phyloP scores from a whole-genome alignment of 2,888 invertebrate species.

The Eupithecia dodoneata region DNA sequence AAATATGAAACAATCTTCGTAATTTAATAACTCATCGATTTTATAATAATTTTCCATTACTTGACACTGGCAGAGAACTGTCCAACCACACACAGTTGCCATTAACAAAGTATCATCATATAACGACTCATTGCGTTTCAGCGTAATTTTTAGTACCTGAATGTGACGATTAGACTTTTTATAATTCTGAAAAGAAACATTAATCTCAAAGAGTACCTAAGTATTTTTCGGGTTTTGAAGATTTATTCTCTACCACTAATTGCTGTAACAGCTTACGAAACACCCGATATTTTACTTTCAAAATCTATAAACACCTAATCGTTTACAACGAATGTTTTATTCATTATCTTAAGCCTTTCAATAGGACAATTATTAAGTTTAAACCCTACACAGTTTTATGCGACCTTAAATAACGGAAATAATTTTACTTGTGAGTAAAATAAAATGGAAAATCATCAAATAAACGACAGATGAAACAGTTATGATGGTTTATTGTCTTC shows the following conservation, averaged over 20 bases:
- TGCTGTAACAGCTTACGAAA: background rate
- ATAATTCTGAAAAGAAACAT: background rate
- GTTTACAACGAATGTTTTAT: background rate
- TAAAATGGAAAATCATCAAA: slow-evolving; percentile 37
- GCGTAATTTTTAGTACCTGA: background rate
- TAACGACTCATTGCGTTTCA: background rate
- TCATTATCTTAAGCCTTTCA: slow-evolving; percentile 1
- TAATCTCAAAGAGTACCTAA: background rate
- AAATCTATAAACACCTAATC: background rate
- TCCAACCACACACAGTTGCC: too few relatives aligned
- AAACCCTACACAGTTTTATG: background rate
- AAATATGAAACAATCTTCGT: too few relatives aligned
- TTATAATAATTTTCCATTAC: too few relatives aligned
- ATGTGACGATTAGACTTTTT: background rate
- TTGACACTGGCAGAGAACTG: too few relatives aligned
- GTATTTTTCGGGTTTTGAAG: background rate
- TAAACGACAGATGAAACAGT: slow-evolving; percentile 48
- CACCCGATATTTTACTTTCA: slow-evolving; percentile 2
- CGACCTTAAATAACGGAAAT: background rate
- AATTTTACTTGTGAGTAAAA: slow-evolving; percentile 14
- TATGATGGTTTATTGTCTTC: slow-evolving; percentile 56
- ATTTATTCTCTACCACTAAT: background rate
- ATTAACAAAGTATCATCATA: too few relatives aligned
- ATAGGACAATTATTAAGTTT: background rate
- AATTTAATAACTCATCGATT: too few relatives aligned